These are phyloP conservation scores for Lerema accius DNA, from an alignment of 1,140 invertebrate species.

Conservation along the genomic window DNA sequence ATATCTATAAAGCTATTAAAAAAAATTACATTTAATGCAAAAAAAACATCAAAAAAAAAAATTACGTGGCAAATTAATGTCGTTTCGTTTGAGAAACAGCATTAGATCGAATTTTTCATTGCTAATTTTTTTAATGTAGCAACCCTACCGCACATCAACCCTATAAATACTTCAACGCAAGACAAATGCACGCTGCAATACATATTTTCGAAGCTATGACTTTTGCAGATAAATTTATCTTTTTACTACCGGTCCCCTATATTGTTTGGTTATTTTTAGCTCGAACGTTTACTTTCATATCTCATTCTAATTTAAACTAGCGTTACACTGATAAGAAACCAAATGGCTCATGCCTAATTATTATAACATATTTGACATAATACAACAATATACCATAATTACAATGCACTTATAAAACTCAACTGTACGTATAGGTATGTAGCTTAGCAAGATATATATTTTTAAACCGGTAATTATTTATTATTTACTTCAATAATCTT, in stretches of 20 bases:
- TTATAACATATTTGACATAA: background rate
- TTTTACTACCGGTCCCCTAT: conserved; percentile 19
- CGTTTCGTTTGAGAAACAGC: no score
- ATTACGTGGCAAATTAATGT: no score
- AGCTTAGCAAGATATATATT: no score
- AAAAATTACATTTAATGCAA: no score
- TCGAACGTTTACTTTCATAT: conserved; percentile 11
- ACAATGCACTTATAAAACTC: no score
- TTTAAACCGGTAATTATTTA: no score
- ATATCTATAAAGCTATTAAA: no score
- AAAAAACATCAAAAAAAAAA: no score
- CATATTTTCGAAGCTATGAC: conserved; percentile 56
- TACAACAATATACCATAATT: no score
- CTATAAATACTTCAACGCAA: conserved; percentile 66
- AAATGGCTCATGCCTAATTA: background rate
- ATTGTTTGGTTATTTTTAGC: conserved; percentile 22
- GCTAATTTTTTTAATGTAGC: conserved; percentile 22
- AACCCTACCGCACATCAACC: conserved; percentile 41
- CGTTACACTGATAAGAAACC: conserved; percentile 1
- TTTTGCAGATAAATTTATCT: conserved; percentile 47
- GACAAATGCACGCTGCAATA: conserved; percentile 61
- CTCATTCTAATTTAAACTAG: conserved; percentile 14
- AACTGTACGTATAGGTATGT: no score
- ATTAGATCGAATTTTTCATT: no score
- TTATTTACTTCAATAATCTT: no score